Evolutionary conservation across 1,140 invertebrate genomes (phyloP), one percentile per base, ranked within the genome.

Genomic region (Neoseiulus cucumeris): DNA sequence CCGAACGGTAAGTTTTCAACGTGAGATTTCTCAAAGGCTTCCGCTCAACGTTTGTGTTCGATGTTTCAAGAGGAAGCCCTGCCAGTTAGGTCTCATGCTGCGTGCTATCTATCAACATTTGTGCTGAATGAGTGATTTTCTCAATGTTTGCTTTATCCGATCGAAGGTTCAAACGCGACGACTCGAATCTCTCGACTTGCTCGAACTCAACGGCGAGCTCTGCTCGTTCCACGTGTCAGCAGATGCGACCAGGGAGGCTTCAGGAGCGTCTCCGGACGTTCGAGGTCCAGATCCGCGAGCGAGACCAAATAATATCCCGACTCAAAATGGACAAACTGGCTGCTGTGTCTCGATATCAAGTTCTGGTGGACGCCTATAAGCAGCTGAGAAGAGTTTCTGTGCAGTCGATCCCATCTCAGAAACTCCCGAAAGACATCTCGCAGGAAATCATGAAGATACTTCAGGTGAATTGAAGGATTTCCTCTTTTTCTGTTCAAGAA

Each of bases 371-470:
- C 22, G 51, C 51, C 51, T 59, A 59, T 9, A 59, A 59, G 51
- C 51, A 59, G 6, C 51, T 59, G 14, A 25, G 51, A 17, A 25
- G 51, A 2, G 51, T 59, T 2, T 59, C 51, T 33, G 51, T 25
- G 22, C 51, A 59, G 33, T 59, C 51, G 51, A 59, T 59, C 33
- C 51, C 51, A 17, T 25, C 51, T 29, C 51, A 59, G 25, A 59
- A 59, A 25, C 22, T 59, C 4, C 51, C 51, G 1, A 59, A 59
- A 25, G 51, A 59, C 33, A 59, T 59, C 22, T 59, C 51, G 22
- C 51, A 59, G n/a, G 51, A 59, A 17, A 59, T 59, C 25, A 25
- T 29, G 51, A n/a, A 9, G 9, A 14, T 20, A 18, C 33, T 59
- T 6, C 51, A 59, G 51, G 51, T 33, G 33, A 5, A 20, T 59